Base-by-base conservation (phyloP, 2,113 vertebrate species). In the Thalassarche chlororhynchos region DNA sequence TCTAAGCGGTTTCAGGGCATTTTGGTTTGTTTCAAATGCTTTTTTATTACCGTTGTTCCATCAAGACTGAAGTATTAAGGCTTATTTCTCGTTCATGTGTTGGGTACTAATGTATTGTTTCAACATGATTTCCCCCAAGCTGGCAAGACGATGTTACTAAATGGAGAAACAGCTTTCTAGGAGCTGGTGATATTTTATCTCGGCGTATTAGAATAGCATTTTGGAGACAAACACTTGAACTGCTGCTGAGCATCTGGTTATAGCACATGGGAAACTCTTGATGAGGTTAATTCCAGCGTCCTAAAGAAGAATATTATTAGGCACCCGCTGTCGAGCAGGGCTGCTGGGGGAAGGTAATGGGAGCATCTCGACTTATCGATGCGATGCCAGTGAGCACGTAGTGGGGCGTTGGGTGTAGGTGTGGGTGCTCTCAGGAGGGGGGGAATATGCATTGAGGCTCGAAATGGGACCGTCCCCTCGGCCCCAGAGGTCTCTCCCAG, bases 381-480 rank as follows among this genome's bases (percentile, higher is more conserved):
- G 23, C 1, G 2, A 36, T 8, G 36, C 44, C 52, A 12, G 46
- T 1, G 38, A 52, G 65, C 32, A 1, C 0, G 10, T 25, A 2
- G 20, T 5, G n/a, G 19, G 57, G 25, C 5, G 3, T 29, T 15
- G 10, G 34, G 34, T 2, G 13, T 13, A 10, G 46, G 21, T 18
- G 16, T 14, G 28, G 55, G 51, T 31, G 31, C 44, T 28, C 51
- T 29, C 10, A 2, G 44, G 34, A 21, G 21, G 46, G 42, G 9
- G 5, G 5, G n/a, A 12, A 12, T 47, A 16, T 15, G 21, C 18
- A 5, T n/a, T 3, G 4, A 23, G 21, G 36, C 51, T 65, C 7
- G 2, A 29, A 57, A 25, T 20, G 36, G 18, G 32, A 25, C 19
- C 3, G 8, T 61, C 34, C 28, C 16, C 46, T 57, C 0, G 0